These are phyloP conservation scores for Archips xylosteana DNA, from an alignment of 2,888 invertebrate species.

Conservation along the genomic window DNA sequence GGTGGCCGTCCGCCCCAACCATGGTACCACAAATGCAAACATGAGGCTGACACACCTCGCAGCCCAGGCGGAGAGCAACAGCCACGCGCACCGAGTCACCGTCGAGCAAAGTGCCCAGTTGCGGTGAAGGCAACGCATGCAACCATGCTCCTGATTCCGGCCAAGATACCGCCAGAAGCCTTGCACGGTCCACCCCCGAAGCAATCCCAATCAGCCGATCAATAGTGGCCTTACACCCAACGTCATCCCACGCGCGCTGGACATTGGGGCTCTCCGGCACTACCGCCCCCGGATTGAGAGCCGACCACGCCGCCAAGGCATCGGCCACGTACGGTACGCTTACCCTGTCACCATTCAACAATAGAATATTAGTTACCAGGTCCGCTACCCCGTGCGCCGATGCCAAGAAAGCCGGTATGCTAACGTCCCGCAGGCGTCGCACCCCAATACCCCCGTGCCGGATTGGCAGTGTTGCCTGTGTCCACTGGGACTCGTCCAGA, in stretches of 20 bases:
- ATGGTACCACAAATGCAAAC: too few species aligned
- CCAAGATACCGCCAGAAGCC: too few species aligned
- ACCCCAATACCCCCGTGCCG: not conserved
- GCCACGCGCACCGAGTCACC: not conserved
- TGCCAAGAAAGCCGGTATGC: too few species aligned
- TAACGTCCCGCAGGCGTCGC: not conserved
- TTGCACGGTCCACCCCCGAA: too few species aligned
- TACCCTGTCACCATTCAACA: not conserved
- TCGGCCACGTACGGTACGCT: not conserved
- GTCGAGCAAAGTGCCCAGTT: too few species aligned
- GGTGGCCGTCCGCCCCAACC: too few species aligned
- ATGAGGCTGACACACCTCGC: not conserved
- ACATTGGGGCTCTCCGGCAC: not conserved
- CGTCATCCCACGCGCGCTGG: not conserved
- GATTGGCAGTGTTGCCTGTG: not conserved
- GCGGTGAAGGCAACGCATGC: too few species aligned
- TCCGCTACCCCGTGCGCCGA: not conserved
- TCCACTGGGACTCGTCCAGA: not conserved
- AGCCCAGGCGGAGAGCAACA: not conserved
- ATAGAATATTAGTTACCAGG: not conserved
- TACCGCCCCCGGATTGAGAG: not conserved
- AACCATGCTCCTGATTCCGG: too few species aligned
- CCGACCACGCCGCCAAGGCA: not conserved
- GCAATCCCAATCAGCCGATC: not conserved
- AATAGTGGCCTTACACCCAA: not conserved